phyloP scores from a whole-genome alignment of 2,797 vertebrate species.

The Pangasius krempfi region DNA sequence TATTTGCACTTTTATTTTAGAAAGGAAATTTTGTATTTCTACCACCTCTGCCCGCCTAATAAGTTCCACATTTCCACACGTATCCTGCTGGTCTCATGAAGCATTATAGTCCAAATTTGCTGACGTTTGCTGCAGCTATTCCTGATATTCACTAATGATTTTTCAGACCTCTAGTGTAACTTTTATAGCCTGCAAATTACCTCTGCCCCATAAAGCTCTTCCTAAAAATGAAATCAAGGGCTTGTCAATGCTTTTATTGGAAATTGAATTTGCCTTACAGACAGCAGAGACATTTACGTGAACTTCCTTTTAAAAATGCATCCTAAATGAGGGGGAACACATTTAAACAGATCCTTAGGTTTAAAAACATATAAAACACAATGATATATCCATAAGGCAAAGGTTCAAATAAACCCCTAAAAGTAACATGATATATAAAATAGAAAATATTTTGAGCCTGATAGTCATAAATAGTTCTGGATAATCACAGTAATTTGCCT shows the following conservation, averaged over 20 bases:
- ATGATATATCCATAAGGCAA: background rate
- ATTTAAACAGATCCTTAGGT: background rate
- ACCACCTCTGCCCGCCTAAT: background rate
- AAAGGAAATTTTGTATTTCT: background rate
- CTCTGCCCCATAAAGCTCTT: background rate
- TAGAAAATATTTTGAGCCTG: background rate
- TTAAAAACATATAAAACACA: background rate
- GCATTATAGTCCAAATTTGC: background rate
- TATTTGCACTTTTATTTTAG: background rate
- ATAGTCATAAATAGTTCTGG: background rate
- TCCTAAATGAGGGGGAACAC: background rate
- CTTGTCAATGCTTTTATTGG: background rate
- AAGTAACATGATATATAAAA: background rate
- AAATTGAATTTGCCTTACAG: background rate
- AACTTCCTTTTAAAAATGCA: background rate
- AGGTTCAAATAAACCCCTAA: background rate
- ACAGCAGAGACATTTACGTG: background rate
- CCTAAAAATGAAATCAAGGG: background rate
- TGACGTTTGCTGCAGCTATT: background rate
- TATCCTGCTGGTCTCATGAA: background rate
- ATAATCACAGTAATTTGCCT: background rate
- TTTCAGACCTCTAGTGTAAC: background rate
- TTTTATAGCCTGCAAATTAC: background rate
- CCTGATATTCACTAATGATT: background rate
- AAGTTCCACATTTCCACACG: background rate